Percentiles rank a stretch among this genome's conserved stretches.
phyloP scores from a whole-genome alignment of 2,113 vertebrate genomes.

The Telmatochromis brichardi region DNA sequence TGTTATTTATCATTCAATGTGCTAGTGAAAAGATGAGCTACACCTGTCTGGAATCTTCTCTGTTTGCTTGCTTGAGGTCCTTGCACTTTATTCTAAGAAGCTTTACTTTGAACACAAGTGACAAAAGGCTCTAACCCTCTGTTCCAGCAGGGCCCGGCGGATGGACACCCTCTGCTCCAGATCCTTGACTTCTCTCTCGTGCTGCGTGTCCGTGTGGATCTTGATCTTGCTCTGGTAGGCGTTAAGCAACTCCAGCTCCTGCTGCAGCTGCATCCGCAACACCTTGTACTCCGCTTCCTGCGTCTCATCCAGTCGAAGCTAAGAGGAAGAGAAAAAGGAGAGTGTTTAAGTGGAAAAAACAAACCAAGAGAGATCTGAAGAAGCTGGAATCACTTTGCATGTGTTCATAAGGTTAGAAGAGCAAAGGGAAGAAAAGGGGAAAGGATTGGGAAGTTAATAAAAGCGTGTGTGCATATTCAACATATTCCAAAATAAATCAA shows the following conservation, averaged over 20 bases:
- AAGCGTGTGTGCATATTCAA: not conserved
- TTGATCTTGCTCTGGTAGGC: constrained; percentile 95
- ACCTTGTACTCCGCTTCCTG: constrained; percentile 89
- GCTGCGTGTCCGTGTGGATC: constrained; percentile 86
- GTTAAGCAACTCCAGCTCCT: constrained; percentile 87
- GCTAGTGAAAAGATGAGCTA: not conserved
- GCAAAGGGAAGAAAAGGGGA: not conserved
- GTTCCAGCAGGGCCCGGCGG: constrained; percentile 85
- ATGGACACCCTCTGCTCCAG: constrained; percentile 89
- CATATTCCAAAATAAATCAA: not conserved
- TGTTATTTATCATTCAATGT: not conserved
- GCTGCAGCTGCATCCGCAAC: constrained; percentile 86
- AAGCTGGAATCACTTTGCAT: not conserved
- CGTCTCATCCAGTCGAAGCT: constrained; percentile 87
- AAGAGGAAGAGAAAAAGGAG: not conserved
- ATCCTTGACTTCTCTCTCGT: constrained; percentile 84
- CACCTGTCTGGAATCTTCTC: not conserved
- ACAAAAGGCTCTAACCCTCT: constrained; percentile 71
- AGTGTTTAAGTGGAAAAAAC: not conserved
- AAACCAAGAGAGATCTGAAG: not conserved
- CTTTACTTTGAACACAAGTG: not conserved
- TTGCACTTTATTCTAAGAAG: not conserved
- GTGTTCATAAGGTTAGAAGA: not conserved
- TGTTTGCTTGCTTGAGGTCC: not conserved
- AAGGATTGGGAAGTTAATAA: not conserved